Conservation (phyloP, 2,888 invertebrate genomes). For the Pomacea canaliculata region DNA sequence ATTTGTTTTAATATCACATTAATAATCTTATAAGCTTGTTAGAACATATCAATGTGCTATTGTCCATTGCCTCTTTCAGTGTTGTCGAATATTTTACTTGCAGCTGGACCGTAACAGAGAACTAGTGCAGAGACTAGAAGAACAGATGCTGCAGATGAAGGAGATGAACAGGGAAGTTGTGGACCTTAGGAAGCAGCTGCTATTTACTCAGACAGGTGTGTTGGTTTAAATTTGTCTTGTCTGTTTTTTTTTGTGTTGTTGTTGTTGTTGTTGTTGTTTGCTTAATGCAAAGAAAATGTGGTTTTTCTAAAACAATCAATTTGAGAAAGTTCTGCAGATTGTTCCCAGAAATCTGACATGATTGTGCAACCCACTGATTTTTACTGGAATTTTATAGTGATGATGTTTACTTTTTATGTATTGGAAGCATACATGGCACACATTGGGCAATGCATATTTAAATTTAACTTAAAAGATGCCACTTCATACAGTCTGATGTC, state of each 20-base stretch:
- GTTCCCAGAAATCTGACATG: background rate
- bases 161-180: slow-evolving; percentile 63
- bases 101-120: slow-evolving; percentile 59
- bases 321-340: too few relatives aligned
- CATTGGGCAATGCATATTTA: background rate
- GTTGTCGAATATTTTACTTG: background rate
- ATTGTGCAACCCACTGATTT: background rate
- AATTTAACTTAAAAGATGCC: too few relatives aligned
- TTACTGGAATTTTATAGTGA: too few relatives aligned
- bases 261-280: background rate
- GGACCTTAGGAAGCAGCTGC: slow-evolving; percentile 60
- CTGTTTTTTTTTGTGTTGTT: background rate
- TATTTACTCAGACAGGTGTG: slow-evolving; percentile 57
- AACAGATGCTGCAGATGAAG: slow-evolving; percentile 62
- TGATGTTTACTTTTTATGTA: too few relatives aligned
- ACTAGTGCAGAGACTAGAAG: slow-evolving; percentile 58
- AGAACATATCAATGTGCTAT: too few relatives aligned
- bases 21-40: too few relatives aligned
- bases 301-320: background rate
- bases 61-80: too few relatives aligned
- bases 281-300: background rate
- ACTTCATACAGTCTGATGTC: too few relatives aligned
- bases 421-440: too few relatives aligned
- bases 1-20: too few relatives aligned
- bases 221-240: background rate